Evolutionary conservation across 2,888 invertebrate genomes (phyloP).

Genomic region (Furcula furcula): DNA sequence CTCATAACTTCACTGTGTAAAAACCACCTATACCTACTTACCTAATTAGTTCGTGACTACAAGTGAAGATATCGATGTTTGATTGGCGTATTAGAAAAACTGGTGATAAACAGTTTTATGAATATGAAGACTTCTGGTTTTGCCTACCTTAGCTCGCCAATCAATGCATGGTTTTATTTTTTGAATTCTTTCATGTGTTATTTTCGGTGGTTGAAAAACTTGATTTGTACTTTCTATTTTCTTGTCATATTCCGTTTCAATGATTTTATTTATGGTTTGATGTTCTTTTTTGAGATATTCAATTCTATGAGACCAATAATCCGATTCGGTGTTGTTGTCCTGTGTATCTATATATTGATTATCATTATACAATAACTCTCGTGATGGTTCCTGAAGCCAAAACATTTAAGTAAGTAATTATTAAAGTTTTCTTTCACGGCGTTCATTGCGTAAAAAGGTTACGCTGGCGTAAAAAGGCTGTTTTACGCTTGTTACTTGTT

Average conservation of each 20-base stretch:
- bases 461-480: too few species aligned
- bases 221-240: conserved; percentile 53
- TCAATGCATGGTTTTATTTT: conserved; percentile 66
- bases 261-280: conserved; percentile 62
- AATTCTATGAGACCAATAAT: conserved; percentile 67
- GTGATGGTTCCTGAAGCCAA: conserved; percentile 38
- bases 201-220: conserved; percentile 42
- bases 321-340: conserved; percentile 44
- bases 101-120: neutral
- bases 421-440: too few species aligned
- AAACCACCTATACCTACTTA: too few species aligned
- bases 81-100: too few species aligned
- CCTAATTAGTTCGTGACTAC: too few species aligned
- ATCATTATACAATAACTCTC: conserved; percentile 42
- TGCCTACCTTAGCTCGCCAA: conserved; percentile 57
- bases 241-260: conserved; percentile 66
- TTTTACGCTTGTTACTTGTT: too few species aligned
- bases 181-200: conserved; percentile 50
- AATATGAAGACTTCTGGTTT: neutral
- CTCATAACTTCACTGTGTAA: too few species aligned
- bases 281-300: conserved; percentile 67
- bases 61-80: too few species aligned
- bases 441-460: too few species aligned
- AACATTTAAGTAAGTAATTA: too few species aligned
- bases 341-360: conserved; percentile 31